These are phyloP conservation scores for Erannis defoliaria DNA, from an alignment of 2,888 invertebrate genomes.

Conservation along the genomic window DNA sequence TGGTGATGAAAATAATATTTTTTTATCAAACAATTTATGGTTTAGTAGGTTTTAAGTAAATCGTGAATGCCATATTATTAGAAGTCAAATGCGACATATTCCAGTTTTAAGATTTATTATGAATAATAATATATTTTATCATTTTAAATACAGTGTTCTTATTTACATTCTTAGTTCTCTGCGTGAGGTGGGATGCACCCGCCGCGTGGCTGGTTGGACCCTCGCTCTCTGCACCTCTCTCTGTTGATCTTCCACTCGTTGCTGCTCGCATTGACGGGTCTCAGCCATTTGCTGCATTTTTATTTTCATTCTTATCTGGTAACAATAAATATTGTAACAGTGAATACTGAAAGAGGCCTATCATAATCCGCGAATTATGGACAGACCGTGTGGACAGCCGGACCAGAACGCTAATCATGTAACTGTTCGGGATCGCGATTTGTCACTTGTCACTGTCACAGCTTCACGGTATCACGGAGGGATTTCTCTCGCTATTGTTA, in stretches of 20 bases:
- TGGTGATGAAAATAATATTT: background rate
- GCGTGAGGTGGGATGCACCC: constrained; percentile 10
- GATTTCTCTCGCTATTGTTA: too few species aligned
- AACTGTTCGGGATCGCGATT: too few species aligned
- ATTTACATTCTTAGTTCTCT: constrained; percentile 49
- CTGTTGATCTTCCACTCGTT: background rate
- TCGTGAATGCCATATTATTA: constrained; percentile 38
- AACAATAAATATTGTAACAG: background rate
- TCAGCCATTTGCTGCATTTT: constrained; percentile 1
- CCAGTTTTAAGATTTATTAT: constrained; percentile 31
- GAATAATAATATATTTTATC: constrained; percentile 48
- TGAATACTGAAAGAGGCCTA: too few species aligned
- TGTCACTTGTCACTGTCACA: too few species aligned
- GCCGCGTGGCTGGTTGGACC: background rate
- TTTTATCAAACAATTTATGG: background rate
- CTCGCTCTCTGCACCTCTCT: constrained; percentile 5
- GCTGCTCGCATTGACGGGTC: background rate
- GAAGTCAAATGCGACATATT: constrained; percentile 18
- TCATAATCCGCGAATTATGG: too few species aligned
- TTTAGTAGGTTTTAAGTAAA: background rate
- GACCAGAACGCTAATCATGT: too few species aligned
- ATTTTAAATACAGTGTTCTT: constrained; percentile 53
- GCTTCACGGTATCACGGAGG: too few species aligned
- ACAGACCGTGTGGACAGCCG: too few species aligned
- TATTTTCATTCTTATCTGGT: constrained; percentile 9